Conservation (phyloP, 1,140 invertebrate genomes). For the Heterodera schachtii region DNA sequence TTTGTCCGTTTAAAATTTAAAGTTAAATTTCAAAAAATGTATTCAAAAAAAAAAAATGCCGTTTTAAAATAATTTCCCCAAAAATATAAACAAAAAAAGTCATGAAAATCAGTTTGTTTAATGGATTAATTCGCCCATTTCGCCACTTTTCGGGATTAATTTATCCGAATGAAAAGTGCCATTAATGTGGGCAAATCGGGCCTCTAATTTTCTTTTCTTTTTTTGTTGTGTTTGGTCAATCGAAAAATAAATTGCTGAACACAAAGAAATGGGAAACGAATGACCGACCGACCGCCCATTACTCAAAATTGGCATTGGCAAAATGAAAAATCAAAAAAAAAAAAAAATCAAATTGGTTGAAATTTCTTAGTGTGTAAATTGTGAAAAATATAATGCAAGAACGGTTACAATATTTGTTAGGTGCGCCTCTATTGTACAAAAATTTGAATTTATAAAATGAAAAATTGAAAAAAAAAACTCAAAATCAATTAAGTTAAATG, state of each 20-base stretch:
- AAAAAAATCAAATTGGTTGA: neutral
- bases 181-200: neutral
- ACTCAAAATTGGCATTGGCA: too few relatives aligned
- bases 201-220: neutral
- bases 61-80: neutral
- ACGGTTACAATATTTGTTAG: too few relatives aligned
- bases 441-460: too few relatives aligned
- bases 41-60: too few relatives aligned
- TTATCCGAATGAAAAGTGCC: neutral
- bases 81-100: neutral
- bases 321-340: neutral
- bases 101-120: neutral
- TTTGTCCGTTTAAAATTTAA: too few relatives aligned
- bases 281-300: too few relatives aligned
- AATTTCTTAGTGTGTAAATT: neutral
- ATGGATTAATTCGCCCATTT: too few relatives aligned
- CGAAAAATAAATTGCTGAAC: neutral
- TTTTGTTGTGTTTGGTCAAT: neutral
- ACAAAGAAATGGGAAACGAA: neutral
- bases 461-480: too few relatives aligned
- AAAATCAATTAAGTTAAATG: too few relatives aligned
- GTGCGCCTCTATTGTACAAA: too few relatives aligned
- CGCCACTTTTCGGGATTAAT: neutral
- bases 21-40: too few relatives aligned
- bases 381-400: too few relatives aligned